phyloP scores from a whole-genome alignment of 2,797 vertebrate genomes.

The Babyrousa celebensis region DNA sequence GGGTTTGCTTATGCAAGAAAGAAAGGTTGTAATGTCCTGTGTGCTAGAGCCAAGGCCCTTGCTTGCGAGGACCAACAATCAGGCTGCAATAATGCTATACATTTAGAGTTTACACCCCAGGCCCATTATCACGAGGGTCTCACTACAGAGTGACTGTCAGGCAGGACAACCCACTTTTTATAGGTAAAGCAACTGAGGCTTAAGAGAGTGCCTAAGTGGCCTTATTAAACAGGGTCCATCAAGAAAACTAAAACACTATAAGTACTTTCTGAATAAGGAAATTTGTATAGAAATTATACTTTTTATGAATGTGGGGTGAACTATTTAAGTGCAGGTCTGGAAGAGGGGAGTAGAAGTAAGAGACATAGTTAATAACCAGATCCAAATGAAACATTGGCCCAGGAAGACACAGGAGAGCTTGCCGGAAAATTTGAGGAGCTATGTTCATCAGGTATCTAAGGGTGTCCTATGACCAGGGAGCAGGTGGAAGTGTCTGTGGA shows the following conservation, averaged over 20 bases:
- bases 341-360: neutral
- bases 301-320: neutral
- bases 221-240: neutral
- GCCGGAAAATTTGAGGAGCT: neutral
- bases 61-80: neutral
- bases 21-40: neutral
- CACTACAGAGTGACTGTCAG: neutral
- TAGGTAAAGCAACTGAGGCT: neutral
- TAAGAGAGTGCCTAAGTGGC: neutral
- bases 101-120: neutral
- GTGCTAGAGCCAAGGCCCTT: neutral
- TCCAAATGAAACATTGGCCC: neutral
- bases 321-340: neutral
- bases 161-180: neutral
- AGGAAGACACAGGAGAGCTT: neutral
- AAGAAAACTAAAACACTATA: conserved; percentile 16
- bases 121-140: neutral
- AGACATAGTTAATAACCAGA: neutral
- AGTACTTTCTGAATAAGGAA: neutral
- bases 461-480: neutral
- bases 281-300: neutral
- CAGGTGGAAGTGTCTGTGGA: neutral
- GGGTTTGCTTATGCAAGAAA: neutral
- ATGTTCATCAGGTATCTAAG: neutral
- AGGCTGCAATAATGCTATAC: no score